Evolutionary conservation across 2,888 invertebrate species (phyloP).

Genomic region (Eupithecia insigniata): DNA sequence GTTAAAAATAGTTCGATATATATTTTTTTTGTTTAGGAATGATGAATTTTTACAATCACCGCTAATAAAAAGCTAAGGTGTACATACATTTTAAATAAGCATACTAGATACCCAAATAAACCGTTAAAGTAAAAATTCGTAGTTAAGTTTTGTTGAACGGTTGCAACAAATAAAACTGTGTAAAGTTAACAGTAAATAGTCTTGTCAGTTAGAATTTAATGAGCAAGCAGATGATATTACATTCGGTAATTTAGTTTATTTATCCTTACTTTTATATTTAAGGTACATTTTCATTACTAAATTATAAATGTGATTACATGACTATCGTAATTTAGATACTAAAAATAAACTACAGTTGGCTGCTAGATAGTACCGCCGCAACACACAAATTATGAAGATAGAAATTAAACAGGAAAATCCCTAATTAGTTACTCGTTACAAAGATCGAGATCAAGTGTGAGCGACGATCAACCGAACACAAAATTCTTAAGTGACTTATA

Average conservation of each 20-base stretch:
- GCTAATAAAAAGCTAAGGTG: constrained; percentile 35
- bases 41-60: constrained; percentile 44
- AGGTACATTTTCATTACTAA: constrained; percentile 45
- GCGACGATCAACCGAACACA: constrained; percentile 59
- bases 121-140: constrained; percentile 15
- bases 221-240: constrained; percentile 3
- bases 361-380: constrained; percentile 60
- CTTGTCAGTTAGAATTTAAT: constrained; percentile 14
- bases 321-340: constrained; percentile 49
- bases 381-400: constrained; percentile 49
- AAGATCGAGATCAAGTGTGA: constrained; percentile 59
- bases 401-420: constrained; percentile 40
- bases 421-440: constrained; percentile 49
- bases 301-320: constrained; percentile 63
- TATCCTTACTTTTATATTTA: constrained; percentile 1
- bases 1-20: constrained; percentile 41
- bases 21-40: constrained; percentile 45
- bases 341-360: constrained; percentile 55
- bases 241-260: constrained; percentile 19
- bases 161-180: background rate
- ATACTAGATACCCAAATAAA: constrained; percentile 31
- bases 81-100: constrained; percentile 34
- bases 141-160: background rate
- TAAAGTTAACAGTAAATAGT: background rate
- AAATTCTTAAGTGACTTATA: constrained; percentile 52